These are phyloP conservation scores for Synanthedon andrenaeformis DNA, from an alignment of 2,888 invertebrate genomes.

Conservation along the genomic window DNA sequence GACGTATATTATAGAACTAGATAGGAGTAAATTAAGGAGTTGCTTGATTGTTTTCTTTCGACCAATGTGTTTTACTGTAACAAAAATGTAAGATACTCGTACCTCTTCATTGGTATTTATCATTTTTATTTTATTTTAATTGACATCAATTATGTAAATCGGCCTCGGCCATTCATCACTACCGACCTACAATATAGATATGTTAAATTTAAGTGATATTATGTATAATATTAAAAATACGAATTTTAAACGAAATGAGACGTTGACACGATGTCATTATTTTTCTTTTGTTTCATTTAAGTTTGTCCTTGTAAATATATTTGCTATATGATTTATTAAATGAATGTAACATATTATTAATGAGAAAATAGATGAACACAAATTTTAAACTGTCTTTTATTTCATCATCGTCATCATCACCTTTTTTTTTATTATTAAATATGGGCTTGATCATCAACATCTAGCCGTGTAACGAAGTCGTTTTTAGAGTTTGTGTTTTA, in stretches of 20 bases:
- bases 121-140: too few relatives aligned
- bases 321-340: slow-evolving; percentile 70
- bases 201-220: slow-evolving; percentile 64
- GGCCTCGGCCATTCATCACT: slow-evolving; percentile 35
- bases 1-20: too few relatives aligned
- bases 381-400: slow-evolving; percentile 54
- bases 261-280: slow-evolving; percentile 51
- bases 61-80: too few relatives aligned
- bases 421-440: too few relatives aligned
- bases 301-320: slow-evolving; percentile 70
- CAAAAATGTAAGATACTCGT: too few relatives aligned
- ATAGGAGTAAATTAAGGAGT: too few relatives aligned
- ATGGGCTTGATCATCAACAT: too few relatives aligned
- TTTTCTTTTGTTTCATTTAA: slow-evolving; percentile 64
- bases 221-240: slow-evolving; percentile 63
- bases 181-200: slow-evolving; percentile 55
- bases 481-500: too few relatives aligned
- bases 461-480: too few relatives aligned
- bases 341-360: slow-evolving; percentile 70
- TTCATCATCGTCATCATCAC: neutral
- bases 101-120: too few relatives aligned
- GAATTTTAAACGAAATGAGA: slow-evolving; percentile 65
- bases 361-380: slow-evolving; percentile 67
- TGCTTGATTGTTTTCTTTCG: too few relatives aligned
- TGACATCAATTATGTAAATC: slow-evolving; percentile 35